Conservation (phyloP, 2,888 invertebrate species). For the Scaptodrosophila latifasciaeformis region DNA sequence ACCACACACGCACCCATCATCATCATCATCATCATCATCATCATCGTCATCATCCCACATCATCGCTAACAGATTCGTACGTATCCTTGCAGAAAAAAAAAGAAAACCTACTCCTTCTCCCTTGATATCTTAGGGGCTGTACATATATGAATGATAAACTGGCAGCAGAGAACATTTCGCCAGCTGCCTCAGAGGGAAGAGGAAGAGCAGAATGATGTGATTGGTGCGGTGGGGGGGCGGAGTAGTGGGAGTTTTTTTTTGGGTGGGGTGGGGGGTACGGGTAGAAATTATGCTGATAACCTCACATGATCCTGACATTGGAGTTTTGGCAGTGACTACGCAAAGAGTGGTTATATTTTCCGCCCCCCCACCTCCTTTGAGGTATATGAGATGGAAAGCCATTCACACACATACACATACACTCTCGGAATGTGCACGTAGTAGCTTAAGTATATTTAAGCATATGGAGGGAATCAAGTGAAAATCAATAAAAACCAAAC, state of each 20-base stretch:
- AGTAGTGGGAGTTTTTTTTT: too few species aligned
- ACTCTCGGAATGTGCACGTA: constrained; percentile 51
- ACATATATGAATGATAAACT: constrained; percentile 56
- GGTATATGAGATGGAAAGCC: constrained; percentile 45
- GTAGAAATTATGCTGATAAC: constrained; percentile 66
- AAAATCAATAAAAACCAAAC: constrained; percentile 69
- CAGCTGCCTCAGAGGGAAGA: too few species aligned
- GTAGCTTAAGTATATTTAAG: constrained; percentile 67
- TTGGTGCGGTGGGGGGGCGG: too few species aligned
- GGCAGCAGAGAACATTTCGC: constrained; percentile 40
- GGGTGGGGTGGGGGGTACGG: constrained; percentile 18
- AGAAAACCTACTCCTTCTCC: constrained; percentile 47
- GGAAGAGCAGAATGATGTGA: too few species aligned
- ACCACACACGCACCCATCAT: constrained; percentile 58
- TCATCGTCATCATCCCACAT: constrained; percentile 8
- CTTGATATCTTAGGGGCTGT: too few species aligned
- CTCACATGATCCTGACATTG: constrained; percentile 66
- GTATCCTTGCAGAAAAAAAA: too few species aligned
- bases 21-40: constrained; percentile 15
- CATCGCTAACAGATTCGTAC: constrained; percentile 18
- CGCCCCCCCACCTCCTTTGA: not conserved
- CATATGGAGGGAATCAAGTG: constrained; percentile 68
- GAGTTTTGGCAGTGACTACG: constrained; percentile 34
- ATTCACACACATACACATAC: not conserved
- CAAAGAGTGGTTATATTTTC: constrained; percentile 5